Base-by-base conservation (phyloP, 2,113 vertebrate species). In the Columbina picui region DNA sequence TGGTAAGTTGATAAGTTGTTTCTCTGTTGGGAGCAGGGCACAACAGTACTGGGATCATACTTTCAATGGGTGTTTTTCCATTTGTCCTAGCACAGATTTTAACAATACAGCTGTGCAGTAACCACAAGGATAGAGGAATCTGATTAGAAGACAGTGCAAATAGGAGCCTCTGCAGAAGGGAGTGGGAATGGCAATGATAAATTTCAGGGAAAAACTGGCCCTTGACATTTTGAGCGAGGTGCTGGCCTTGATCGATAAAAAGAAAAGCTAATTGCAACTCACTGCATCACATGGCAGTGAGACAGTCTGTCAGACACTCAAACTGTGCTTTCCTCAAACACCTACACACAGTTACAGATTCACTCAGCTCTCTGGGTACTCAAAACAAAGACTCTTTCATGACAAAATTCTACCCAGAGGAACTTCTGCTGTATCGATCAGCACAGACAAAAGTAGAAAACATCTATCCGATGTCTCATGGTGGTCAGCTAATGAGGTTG, bases 261-360 rank as follows among this genome's bases (percentile, higher is more conserved):
- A 87, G 36, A 39, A 68, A 90, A 76, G 53, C 19, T 43, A 82
- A 27, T 9, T 73, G 61, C 63, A 87, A 39, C n/a, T 93, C 43
- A 7, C 23, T 36, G 39, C 52, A 39, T 29, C 1, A 0, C 71
- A 90, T 29, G 0, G 0, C 71, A 90, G 75, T 5, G 47, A 89
- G 39, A 53, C 16, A 45, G 68, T 21, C 78, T 92, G 63, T 50
- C 89, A 95, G 76, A 74, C 59, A 56, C 43, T 34, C 75, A 92
- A 60, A 70, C 90, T 60, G 45, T 34, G 55, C 76, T 63, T 78
- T 82, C n/a, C 87, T 87, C 81, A 79, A 81, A 89, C 90, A 83
- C 84, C 91, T 92, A 92, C 91, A 29, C 79, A 49, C 6, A 80
- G 83, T n/a, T 89, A 89, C 20, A 57, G 80, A 91, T 73, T n/a